Evolutionary conservation across 2,113 vertebrate species (phyloP), one percentile per base, ranked within the genome.

Genomic region (Chauna torquata): DNA sequence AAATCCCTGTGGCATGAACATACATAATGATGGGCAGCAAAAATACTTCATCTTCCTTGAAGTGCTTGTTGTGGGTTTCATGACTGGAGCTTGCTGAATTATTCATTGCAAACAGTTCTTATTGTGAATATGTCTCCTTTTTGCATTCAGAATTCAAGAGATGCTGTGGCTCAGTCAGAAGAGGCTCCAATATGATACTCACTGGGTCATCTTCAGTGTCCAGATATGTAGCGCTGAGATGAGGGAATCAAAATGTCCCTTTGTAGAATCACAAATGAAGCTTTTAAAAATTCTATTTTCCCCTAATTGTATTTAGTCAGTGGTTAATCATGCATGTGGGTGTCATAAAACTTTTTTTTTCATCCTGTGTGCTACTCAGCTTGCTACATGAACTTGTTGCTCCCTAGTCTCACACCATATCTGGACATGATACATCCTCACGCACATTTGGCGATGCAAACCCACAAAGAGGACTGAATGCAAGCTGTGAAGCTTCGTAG

Each of bases 1-100:
- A 96, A 96, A 94, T 84, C 94, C 88, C 92, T 72, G 72, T 96
- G 94, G 88, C 88, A 94, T 94, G 94, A 94, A 96, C 88, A 87
- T 84, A 76, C 77, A 86, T 95, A 96, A 96, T 82, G 88, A 94
- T 20, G 77, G 95, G 90, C 90, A 94, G 69, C 2, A 5, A 94
- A 95, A 95, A 93, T 81, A 47, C 74, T 95, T 90, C 64, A 78
- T 91, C 86, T 91, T 93, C 90, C 64, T 91, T 93, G 86, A 80
- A 62, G 54, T 40, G 57, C 36, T 52, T 92, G 52, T 66, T 79
- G 61, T 64, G 62, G 64, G 52, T 94, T 97, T 95, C 88, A 91
- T 89, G 88, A 79, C 71, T 93, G 34, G 40, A 91, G 44, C 52
- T 72, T 69, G 40, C 45, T 97, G 86, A 96, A 96, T 96, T 95